Evolutionary conservation across 2,113 vertebrate species (phyloP), one percentile per base, ranked within the genome.

Genomic region (Seriola dumerili): DNA sequence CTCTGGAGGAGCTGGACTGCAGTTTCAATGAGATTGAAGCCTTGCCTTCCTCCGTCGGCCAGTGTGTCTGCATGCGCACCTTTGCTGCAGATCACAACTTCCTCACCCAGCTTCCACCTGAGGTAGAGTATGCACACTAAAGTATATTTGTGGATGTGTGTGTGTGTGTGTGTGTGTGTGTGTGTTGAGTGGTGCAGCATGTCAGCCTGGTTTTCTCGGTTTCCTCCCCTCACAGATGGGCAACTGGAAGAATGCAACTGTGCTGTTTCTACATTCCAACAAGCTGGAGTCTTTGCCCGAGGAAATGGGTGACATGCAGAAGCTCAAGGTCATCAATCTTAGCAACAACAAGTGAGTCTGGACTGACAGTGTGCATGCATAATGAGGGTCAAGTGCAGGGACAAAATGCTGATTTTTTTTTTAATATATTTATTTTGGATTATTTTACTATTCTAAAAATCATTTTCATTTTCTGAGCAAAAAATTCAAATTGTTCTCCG

Each of bases 81-180:
- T 98, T 99, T 86, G 98, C 98, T 52, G 97, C 98, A 50, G 98
- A 99, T 95, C 98, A 99, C 94, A 99, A 99, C 93, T 98, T 97
- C 83, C 95, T 99, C 78, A 93, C 95, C 25, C 96, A 97, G 59
- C 95, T 99, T 85, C 98, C 98, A 68, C 93, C 96, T 40, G 98
- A 99, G 96, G 98, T 98, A 29, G 92, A 86, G 89, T 19, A 3
- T 65, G 34, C 66, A 2, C 59, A 5, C 67, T 16, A 3, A 9
- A 54, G 8, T 76, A 7, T 57, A 40, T 55, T 0, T 75, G 42
- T 78, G 38, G 75, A 68, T 4, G 6, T 36, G 8, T 78, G 46
- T 79, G 40, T 76, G 73, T 48, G 12, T 52, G 34, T 34, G 42
- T 4, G 6, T 4, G 6, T 36, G 29, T 40, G 8, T 78, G 42